A percentile compares a stretch with the other conserved stretches of the same genome.
Conservation (phyloP, 2,113 vertebrate species). For the Hippolais icterina region DNA sequence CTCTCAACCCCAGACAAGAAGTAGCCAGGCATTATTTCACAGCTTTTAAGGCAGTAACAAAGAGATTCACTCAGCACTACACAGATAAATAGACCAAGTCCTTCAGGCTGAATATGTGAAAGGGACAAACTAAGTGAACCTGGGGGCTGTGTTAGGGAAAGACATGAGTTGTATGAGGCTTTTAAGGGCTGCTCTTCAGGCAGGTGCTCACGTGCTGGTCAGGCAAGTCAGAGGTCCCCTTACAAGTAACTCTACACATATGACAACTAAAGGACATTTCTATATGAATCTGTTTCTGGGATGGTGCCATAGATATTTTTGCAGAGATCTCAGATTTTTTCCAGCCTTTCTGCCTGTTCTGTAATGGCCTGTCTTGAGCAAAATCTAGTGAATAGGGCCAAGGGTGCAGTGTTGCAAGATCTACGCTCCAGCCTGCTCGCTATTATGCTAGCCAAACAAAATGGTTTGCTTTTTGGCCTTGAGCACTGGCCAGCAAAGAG, state of each 20-base stretch:
- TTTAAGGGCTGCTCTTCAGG: neutral
- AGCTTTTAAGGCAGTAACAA: neutral
- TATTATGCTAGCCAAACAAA: neutral
- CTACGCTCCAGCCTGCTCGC: neutral
- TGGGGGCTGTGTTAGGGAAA: fast-evolving
- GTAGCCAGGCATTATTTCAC: neutral
- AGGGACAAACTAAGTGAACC: neutral
- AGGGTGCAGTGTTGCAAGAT: neutral
- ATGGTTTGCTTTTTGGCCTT: neutral
- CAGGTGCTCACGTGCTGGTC: fast-evolving
- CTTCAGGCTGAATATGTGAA: neutral
- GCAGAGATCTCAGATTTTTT: neutral
- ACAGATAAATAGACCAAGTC: neutral
- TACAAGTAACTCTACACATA: fast-evolving
- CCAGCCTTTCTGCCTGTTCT: neutral
- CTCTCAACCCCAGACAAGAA: neutral
- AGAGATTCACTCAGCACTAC: neutral
- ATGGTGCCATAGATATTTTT: neutral
- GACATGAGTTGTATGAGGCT: fast-evolving
- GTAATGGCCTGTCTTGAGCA: neutral
- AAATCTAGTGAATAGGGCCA: neutral
- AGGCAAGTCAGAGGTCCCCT: neutral
- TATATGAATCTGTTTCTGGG: neutral
- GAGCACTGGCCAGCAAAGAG: neutral
- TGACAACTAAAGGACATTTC: neutral